phyloP scores from a whole-genome alignment of 1,140 invertebrate species.

The Anastrepha ludens region DNA sequence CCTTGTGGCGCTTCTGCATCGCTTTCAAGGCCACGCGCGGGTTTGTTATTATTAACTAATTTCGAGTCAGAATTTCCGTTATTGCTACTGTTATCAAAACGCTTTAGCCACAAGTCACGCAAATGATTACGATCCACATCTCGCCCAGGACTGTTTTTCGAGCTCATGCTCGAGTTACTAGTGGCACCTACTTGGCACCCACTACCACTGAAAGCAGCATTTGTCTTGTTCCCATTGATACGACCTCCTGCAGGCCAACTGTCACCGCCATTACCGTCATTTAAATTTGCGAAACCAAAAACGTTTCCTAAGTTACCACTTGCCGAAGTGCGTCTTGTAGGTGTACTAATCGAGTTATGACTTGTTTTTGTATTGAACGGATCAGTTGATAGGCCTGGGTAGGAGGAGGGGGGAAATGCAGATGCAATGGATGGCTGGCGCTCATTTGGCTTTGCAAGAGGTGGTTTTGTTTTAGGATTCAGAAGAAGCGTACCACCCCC shows the following conservation, averaged over 20 bases:
- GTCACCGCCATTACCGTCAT: not conserved
- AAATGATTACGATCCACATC: constrained; percentile 60
- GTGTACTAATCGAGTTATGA: not conserved
- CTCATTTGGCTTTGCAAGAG: constrained; percentile 57
- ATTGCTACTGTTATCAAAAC: constrained; percentile 57
- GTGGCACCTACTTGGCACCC: constrained; percentile 57
- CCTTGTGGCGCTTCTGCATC: constrained; percentile 32
- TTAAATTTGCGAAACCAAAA: constrained; percentile 62
- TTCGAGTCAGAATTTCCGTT: not conserved
- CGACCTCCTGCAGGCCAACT: constrained; percentile 8
- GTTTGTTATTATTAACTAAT: constrained; percentile 21
- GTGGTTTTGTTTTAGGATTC: constrained; percentile 59
- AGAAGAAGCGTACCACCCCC: constrained; percentile 59
- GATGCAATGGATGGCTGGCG: constrained; percentile 57
- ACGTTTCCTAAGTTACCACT: constrained; percentile 59
- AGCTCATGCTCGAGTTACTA: not conserved
- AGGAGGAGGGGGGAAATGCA: constrained; percentile 62
- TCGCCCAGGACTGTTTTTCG: not conserved
- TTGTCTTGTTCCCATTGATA: not conserved
- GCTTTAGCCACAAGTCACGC: constrained; percentile 62
- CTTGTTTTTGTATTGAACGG: constrained; percentile 57
- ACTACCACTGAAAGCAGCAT: constrained; percentile 58
- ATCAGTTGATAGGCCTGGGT: constrained; percentile 61
- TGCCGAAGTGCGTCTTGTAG: not conserved
- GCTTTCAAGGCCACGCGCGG: not conserved